A percentile compares a stretch with the other conserved stretches of the same genome.
Evolutionary conservation across 1,140 invertebrate species (phyloP).

Genomic region (Formica selysi): DNA sequence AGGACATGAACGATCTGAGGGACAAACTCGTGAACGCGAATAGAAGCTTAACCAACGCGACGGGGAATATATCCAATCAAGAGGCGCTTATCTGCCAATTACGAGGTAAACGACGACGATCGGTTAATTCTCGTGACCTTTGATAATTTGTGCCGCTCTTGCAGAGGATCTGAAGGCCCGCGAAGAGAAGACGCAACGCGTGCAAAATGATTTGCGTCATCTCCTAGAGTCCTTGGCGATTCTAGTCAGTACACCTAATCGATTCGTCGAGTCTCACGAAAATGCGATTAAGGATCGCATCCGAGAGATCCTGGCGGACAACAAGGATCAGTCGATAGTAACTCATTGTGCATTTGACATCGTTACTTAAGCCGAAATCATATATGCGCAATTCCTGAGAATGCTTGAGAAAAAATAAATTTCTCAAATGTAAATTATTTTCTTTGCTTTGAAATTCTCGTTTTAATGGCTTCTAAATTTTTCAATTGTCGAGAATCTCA

Average conservation of each 20-base stretch:
- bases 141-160: slow-evolving; percentile 30
- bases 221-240: slow-evolving; percentile 90
- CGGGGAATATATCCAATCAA: slow-evolving; percentile 90
- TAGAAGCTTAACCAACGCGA: slow-evolving; percentile 89
- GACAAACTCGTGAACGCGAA: slow-evolving; percentile 89
- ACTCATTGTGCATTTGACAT: slow-evolving; percentile 65
- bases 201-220: slow-evolving; percentile 89
- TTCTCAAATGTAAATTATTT: not conserved
- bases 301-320: slow-evolving; percentile 91
- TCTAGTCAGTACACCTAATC: slow-evolving; percentile 89
- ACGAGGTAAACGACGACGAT: slow-evolving; percentile 86
- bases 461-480: not conserved
- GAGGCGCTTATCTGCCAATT: slow-evolving; percentile 90
- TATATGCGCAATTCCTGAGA: too few relatives aligned
- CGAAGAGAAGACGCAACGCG: slow-evolving; percentile 89
- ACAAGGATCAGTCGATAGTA: slow-evolving; percentile 92
- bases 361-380: not conserved
- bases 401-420: not conserved
- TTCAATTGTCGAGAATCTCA: not conserved
- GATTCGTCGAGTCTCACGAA: slow-evolving; percentile 92
- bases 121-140: not conserved
- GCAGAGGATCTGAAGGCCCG: slow-evolving; percentile 90
- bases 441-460: not conserved
- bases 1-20: slow-evolving; percentile 89
- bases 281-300: slow-evolving; percentile 92